These are phyloP conservation scores for Amazona ochrocephala DNA, from an alignment of 2,797 vertebrate genomes.

Conservation along the genomic window DNA sequence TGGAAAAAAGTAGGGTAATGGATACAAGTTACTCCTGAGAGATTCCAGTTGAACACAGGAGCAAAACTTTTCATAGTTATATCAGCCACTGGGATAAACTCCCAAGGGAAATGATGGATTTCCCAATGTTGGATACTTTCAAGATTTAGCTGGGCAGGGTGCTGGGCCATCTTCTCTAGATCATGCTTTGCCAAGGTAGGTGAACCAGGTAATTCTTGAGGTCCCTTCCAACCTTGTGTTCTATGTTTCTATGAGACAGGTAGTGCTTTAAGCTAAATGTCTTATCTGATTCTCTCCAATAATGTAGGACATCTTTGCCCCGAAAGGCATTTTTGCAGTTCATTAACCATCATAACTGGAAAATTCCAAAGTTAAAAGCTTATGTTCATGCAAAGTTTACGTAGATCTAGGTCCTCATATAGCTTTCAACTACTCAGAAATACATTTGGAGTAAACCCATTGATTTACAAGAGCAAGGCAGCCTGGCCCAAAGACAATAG, in stretches of 20 bases:
- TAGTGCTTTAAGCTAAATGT: background rate
- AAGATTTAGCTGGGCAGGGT: background rate
- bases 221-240: background rate
- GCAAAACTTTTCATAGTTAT: background rate
- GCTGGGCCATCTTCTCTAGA: background rate
- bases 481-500: background rate
- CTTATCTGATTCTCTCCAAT: background rate
- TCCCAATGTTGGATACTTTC: background rate
- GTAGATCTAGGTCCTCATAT: background rate
- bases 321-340: background rate
- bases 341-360: background rate
- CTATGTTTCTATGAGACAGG: background rate
- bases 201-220: background rate
- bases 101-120: background rate
- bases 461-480: background rate
- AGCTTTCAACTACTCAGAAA: background rate
- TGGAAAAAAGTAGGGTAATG: background rate
- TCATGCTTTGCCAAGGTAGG: background rate
- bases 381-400: background rate
- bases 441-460: background rate
- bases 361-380: background rate
- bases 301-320: background rate
- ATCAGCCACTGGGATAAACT: background rate
- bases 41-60: background rate
- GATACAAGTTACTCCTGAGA: background rate